Evolutionary conservation across 2,797 vertebrate genomes (phyloP).

Genomic region (Corythornis leucogaster): DNA sequence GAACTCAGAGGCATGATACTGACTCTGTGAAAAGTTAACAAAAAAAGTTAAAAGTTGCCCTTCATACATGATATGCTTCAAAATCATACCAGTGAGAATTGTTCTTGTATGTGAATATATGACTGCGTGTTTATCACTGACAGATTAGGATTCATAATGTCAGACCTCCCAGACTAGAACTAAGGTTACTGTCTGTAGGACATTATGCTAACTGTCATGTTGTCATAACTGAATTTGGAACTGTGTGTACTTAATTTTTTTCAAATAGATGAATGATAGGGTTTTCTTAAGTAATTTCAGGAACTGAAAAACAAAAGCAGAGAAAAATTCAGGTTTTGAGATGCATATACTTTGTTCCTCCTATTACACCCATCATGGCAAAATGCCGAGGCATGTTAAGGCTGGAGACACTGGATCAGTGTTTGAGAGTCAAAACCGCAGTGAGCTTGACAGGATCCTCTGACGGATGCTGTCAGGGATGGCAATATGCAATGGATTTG

Average conservation of each 20-base stretch:
- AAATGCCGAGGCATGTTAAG: rapidly evolving
- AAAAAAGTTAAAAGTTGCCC: background rate
- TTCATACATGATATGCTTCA: background rate
- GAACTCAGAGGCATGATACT: background rate
- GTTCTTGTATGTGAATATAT: background rate
- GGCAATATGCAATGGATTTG: rapidly evolving
- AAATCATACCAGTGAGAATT: background rate
- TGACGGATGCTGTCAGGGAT: background rate
- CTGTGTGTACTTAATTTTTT: background rate
- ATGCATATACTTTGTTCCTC: background rate
- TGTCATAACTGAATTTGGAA: background rate
- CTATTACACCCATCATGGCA: background rate
- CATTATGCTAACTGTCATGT: background rate
- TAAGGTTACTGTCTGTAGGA: background rate
- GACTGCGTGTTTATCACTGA: background rate
- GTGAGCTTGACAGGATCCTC: background rate
- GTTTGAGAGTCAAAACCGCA: background rate
- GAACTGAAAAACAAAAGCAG: background rate
- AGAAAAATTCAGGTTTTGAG: background rate
- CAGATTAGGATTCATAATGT: background rate
- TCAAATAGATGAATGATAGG: background rate
- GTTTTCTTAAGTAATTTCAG: background rate
- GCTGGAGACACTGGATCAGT: background rate
- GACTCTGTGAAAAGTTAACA: background rate
- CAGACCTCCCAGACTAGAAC: background rate